phyloP scores from a whole-genome alignment of 2,797 vertebrate genomes.

The Notoglanidium macrostoma region DNA sequence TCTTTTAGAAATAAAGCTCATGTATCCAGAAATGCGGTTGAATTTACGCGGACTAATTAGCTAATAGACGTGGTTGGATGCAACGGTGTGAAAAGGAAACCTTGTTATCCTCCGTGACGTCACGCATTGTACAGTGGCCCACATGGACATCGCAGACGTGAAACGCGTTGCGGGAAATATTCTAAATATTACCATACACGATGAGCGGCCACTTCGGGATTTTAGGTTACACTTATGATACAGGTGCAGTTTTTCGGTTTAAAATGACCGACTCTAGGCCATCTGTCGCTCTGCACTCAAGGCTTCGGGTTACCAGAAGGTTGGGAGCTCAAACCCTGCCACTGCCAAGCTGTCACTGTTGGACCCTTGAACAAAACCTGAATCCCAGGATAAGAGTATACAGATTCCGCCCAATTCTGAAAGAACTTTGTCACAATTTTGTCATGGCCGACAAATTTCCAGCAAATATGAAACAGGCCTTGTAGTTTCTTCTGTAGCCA shows the following conservation, averaged over 20 bases:
- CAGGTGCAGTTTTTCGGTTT: neutral
- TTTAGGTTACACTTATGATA: neutral
- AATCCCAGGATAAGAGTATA: neutral
- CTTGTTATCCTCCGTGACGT: constrained; percentile 68
- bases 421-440: too few relatives aligned
- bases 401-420: too few relatives aligned
- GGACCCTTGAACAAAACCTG: neutral
- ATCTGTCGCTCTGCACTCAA: neutral
- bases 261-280: neutral
- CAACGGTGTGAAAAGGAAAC: constrained; percentile 27
- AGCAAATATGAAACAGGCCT: too few relatives aligned
- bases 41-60: constrained; percentile 1
- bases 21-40: neutral
- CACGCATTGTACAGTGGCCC: constrained; percentile 69
- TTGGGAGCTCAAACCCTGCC: neutral
- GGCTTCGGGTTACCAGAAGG: neutral
- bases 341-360: neutral
- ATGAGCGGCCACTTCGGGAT: neutral
- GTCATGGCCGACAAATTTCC: too few relatives aligned
- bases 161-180: constrained; percentile 16
- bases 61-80: constrained; percentile 2
- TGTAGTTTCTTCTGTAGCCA: too few relatives aligned
- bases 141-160: neutral
- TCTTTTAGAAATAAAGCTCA: neutral
- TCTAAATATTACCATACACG: neutral